phyloP scores from a whole-genome alignment of 1,140 invertebrate species.

The Lordiphosa mommai region DNA sequence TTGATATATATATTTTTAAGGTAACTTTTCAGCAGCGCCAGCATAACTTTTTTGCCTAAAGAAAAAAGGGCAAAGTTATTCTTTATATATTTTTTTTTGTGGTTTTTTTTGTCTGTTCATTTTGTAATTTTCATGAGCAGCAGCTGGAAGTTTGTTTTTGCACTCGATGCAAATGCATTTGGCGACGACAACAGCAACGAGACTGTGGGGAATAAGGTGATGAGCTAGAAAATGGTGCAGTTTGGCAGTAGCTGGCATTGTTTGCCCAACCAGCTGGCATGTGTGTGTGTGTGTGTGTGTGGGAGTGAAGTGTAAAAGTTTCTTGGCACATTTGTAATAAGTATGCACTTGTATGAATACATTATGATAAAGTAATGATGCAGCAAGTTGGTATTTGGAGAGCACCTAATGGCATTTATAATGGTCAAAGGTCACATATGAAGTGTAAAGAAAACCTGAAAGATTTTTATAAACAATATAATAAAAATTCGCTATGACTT shows the following conservation, averaged over 20 bases:
- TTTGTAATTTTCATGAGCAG: conserved; percentile 59
- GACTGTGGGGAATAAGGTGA: neutral
- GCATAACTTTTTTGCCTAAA: neutral
- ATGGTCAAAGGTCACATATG: no score
- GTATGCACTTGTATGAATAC: no score
- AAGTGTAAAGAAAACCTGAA: no score
- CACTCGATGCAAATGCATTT: conserved; percentile 36
- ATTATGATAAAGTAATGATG: no score
- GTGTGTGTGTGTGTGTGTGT: neutral
- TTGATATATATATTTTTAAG: conserved; percentile 5
- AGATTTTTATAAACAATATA: no score
- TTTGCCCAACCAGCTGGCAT: no score
- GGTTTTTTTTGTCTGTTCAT: conserved; percentile 18
- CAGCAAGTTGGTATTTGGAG: no score
- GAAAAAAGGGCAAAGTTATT: conserved; percentile 11
- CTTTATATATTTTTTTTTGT: neutral
- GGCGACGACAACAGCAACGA: conserved; percentile 10
- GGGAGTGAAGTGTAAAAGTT: neutral
- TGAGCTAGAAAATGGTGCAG: no score
- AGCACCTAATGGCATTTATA: no score
- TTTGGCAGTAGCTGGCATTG: no score
- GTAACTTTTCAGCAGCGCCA: conserved; percentile 1
- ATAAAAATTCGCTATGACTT: no score
- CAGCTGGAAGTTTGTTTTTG: conserved; percentile 53
- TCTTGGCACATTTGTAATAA: no score